Percentiles rank a stretch among this genome's conserved stretches.
phyloP scores from a whole-genome alignment of 2,113 vertebrate species.

The Pionites leucogaster region DNA sequence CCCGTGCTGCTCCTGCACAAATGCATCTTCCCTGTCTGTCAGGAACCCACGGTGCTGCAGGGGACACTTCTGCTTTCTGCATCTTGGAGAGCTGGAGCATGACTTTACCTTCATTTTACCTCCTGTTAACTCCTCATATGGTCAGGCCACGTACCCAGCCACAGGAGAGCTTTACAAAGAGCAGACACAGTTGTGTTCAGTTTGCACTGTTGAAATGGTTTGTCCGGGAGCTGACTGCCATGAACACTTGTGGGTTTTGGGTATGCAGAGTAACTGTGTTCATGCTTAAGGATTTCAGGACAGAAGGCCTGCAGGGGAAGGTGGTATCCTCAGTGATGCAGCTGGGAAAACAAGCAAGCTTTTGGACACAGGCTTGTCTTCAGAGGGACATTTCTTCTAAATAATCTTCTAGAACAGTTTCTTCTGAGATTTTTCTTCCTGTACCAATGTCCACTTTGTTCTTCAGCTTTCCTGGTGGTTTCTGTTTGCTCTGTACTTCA shows the following conservation, averaged over 20 bases:
- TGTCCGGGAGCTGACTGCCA: not conserved
- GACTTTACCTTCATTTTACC: not conserved
- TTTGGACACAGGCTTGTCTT: not conserved
- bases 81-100: not conserved
- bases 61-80: not conserved
- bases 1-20: not conserved
- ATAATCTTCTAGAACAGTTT: not conserved
- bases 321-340: not conserved
- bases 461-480: not conserved
- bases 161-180: not conserved
- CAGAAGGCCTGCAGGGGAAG: not conserved
- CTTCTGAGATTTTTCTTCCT: not conserved
- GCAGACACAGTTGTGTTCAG: accelerated
- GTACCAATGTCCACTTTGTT: not conserved
- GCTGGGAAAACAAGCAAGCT: not conserved
- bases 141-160: not conserved
- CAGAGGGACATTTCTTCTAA: not conserved
- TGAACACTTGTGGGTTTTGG: accelerated
- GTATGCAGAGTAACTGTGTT: not conserved
- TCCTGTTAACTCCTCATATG: accelerated
- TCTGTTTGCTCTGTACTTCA: not conserved
- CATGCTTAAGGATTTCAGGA: not conserved
- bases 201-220: not conserved
- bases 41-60: not conserved
- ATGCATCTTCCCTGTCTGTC: not conserved